Base-by-base conservation (phyloP, 2,888 invertebrate species). In the Mimas tiliae region DNA sequence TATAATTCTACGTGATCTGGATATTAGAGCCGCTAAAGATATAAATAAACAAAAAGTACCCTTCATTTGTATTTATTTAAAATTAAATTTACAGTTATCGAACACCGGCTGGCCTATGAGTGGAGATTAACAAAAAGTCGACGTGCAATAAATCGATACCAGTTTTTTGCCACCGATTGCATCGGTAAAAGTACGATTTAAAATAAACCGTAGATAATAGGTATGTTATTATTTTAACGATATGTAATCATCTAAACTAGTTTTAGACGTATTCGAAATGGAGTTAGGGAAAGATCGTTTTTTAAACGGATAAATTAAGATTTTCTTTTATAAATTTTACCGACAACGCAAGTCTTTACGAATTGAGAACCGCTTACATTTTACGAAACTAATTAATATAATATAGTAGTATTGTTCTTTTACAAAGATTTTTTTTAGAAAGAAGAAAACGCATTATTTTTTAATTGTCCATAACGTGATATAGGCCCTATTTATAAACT, bases 131-230 rank as follows among this genome's bases (percentile, higher is more conserved):
- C 58, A 58, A 58, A 58, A 58, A 58, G 34, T 19, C 19, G 14
- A 33, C n/a, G 19, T 42, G 58, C 58, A 58, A 58, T 42, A 58
- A 42, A 58, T 58, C 58, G 6, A 58, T 58, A 58, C 58, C 38
- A 42, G 58, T 38, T 58, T 42, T 55, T 58, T 42, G 19, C 58
- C 42, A 19, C n/a, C 19, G 58, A 58, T 58, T 12, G 58, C 19
- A 58, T 58, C 58, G 42, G 58, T 58, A 58, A 58, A 58, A 42
- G 58, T 42, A 42, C 12, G 19, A 58, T 58, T 58, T 58, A 42
- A 42, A 58, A 58, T 58, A 58, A 58, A 58, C 38, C 42, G 38
- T 38, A 58, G 58, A 58, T 58, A 38, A 55, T 16, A 27, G 52
- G 11, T 27, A 38, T 38, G 58, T 58, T 58, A 42, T 38, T 58